Conservation (phyloP, 2,797 vertebrate species). For the Danionella dracula region DNA sequence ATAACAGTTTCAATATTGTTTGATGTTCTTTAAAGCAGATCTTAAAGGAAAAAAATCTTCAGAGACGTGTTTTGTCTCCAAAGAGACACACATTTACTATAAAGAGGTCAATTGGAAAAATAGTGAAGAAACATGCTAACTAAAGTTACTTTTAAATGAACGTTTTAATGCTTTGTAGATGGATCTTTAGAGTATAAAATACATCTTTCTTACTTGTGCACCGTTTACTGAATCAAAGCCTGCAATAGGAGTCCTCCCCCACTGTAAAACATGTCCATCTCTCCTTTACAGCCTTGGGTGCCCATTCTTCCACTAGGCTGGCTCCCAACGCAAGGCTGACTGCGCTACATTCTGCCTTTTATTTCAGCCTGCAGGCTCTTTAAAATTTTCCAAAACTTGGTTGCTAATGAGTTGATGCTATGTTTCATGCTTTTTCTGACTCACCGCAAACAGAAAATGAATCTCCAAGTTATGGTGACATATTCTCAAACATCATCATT, state of each 20-base stretch:
- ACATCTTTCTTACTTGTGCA: background rate
- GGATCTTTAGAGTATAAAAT: background rate
- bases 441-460: conserved; percentile 12
- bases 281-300: conserved; percentile 23
- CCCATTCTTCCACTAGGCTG: conserved; percentile 32
- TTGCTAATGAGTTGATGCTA: conserved; percentile 39
- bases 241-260: background rate
- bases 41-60: too few relatives aligned
- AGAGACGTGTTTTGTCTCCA: too few relatives aligned
- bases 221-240: background rate
- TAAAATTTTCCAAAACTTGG: conserved; percentile 22
- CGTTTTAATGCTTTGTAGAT: background rate
- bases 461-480: background rate
- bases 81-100: too few relatives aligned
- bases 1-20: too few relatives aligned
- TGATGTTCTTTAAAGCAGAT: too few relatives aligned
- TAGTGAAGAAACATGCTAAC: too few relatives aligned
- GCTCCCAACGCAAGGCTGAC: conserved; percentile 24
- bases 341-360: conserved; percentile 28
- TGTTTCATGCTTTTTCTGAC: background rate
- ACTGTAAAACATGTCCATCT: background rate
- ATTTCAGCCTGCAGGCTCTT: conserved; percentile 33
- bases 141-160: too few relatives aligned
- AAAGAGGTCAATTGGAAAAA: too few relatives aligned
- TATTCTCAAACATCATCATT: background rate